phyloP scores from a whole-genome alignment of 2,797 vertebrate species.

The Streptopelia turtur region DNA sequence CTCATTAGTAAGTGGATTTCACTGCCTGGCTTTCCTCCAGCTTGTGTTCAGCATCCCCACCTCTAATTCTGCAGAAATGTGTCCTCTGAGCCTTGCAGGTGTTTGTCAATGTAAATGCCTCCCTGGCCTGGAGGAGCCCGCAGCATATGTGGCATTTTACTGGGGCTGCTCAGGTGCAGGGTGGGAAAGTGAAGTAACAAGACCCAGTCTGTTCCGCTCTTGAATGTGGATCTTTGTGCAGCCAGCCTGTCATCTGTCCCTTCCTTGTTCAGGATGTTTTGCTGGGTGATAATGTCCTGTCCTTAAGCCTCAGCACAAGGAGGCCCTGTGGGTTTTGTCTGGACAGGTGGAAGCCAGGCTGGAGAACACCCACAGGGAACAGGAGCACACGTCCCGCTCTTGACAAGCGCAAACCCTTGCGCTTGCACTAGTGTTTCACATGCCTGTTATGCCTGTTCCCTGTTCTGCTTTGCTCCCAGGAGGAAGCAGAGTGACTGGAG shows the following conservation, averaged over 20 bases:
- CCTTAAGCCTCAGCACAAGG: background rate
- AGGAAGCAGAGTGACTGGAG: background rate
- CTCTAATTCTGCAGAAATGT: background rate
- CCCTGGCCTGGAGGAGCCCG: fast-evolving
- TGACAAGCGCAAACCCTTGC: background rate
- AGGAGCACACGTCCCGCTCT: fast-evolving
- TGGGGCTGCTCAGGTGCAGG: background rate
- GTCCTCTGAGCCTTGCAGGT: background rate
- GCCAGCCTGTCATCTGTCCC: background rate
- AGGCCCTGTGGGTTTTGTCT: background rate
- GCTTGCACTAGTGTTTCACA: background rate
- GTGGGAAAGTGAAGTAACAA: background rate
- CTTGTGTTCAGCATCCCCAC: background rate
- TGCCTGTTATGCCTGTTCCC: background rate
- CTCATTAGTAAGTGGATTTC: background rate
- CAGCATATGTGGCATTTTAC: fast-evolving
- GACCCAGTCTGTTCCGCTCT: background rate
- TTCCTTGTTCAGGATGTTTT: background rate
- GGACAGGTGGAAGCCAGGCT: background rate
- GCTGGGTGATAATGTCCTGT: fast-evolving
- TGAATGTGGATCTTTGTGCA: fast-evolving
- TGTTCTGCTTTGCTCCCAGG: background rate
- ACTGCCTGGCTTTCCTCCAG: background rate
- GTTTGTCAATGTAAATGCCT: background rate
- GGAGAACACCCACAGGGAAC: background rate